Conservation (phyloP, 2,888 invertebrate genomes). For the Aspidiotus rigidus region DNA sequence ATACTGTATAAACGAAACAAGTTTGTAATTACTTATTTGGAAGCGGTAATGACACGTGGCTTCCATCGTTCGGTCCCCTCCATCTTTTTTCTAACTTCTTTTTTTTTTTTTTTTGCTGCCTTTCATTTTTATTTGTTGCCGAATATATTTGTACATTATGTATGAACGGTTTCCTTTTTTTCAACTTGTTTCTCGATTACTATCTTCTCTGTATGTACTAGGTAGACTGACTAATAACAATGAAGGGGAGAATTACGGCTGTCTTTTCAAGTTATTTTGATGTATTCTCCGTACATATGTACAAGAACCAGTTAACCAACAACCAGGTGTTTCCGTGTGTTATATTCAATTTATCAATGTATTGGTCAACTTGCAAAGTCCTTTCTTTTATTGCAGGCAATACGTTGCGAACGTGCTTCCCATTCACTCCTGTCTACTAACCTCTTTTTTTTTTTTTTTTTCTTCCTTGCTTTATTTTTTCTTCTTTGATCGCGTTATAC, state of each 20-base stretch:
- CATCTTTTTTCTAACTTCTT: background rate
- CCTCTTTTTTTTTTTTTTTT: no score
- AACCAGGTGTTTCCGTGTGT: constrained; percentile 6
- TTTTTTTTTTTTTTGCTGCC: background rate
- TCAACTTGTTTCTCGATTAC: constrained; percentile 12
- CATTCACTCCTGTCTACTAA: background rate
- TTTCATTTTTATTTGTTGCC: background rate
- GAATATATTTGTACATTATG: background rate
- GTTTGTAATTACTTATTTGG: background rate
- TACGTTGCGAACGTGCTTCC: background rate
- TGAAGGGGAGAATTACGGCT: constrained; percentile 13
- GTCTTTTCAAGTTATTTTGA: background rate
- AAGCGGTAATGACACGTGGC: constrained; percentile 12
- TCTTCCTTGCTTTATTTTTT: no score
- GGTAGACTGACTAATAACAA: background rate
- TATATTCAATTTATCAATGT: background rate
- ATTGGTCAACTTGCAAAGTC: constrained; percentile 13
- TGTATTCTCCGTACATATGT: background rate
- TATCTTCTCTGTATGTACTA: background rate
- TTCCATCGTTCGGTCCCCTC: background rate
- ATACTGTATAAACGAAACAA: no score
- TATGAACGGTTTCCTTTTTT: background rate
- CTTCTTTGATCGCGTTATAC: no score
- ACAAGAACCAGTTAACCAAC: constrained; percentile 7
- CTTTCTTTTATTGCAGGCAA: background rate